These are phyloP conservation scores for Eospalax fontanierii DNA, from an alignment of 2,797 vertebrate genomes.

Conservation along the genomic window DNA sequence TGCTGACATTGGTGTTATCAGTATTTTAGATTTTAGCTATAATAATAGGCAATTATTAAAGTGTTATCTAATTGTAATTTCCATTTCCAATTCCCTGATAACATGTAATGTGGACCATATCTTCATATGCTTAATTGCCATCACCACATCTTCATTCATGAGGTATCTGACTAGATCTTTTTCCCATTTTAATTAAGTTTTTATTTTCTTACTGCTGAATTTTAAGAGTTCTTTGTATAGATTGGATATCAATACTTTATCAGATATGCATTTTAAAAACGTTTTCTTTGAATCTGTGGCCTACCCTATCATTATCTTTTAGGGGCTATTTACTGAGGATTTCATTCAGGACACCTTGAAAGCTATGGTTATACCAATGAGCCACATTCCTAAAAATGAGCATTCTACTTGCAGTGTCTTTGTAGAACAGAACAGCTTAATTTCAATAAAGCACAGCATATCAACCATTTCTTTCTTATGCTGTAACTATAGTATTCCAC, in stretches of 20 bases:
- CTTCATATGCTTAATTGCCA: neutral
- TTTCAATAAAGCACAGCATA: neutral
- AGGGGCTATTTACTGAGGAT: neutral
- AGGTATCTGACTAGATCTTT: neutral
- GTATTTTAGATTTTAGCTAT: neutral
- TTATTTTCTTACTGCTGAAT: slow-evolving; percentile 21
- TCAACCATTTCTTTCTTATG: neutral
- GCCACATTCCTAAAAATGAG: neutral
- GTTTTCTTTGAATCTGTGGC: neutral
- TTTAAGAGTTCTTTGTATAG: slow-evolving; percentile 27
- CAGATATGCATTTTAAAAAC: neutral
- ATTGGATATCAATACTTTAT: neutral
- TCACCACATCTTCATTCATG: neutral
- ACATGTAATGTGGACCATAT: neutral
- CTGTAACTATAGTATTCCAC: neutral
- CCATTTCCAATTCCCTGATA: slow-evolving; percentile 12
- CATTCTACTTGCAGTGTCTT: neutral
- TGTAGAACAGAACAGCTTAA: neutral
- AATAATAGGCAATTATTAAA: neutral
- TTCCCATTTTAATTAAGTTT: neutral
- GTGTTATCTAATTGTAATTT: slow-evolving; percentile 5
- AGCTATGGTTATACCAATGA: neutral
- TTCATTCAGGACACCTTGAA: neutral
- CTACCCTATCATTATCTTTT: neutral
- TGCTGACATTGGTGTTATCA: neutral